Evolutionary conservation across 2,888 invertebrate species (phyloP).

Genomic region (Orthosia gracilis): DNA sequence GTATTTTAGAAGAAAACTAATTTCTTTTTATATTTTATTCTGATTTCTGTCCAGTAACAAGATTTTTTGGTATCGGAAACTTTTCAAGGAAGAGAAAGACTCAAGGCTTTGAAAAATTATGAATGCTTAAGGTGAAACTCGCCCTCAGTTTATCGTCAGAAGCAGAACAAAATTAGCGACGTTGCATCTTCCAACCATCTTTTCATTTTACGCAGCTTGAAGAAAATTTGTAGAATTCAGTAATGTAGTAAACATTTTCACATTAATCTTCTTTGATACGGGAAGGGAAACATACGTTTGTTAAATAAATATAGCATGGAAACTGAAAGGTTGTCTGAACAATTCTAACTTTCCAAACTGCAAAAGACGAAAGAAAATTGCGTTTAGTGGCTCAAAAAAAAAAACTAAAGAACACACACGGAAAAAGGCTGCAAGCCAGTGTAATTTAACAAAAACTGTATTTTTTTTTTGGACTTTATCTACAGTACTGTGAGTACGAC

Average conservation of each 20-base stretch:
- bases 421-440: no score
- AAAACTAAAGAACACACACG: no score
- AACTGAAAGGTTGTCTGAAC: neutral
- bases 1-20: no score
- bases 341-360: neutral
- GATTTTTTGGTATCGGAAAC: slow-evolving; percentile 28
- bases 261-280: neutral
- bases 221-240: slow-evolving; percentile 9
- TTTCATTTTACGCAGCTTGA: neutral
- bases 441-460: no score
- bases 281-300: neutral
- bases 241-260: slow-evolving; percentile 2
- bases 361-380: no score
- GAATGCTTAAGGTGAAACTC: slow-evolving; percentile 36
- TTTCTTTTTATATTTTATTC: neutral
- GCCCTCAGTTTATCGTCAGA: slow-evolving; percentile 21
- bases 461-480: no score
- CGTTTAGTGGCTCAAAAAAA: no score
- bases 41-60: neutral
- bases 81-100: neutral
- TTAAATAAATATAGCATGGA: neutral
- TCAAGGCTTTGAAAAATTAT: slow-evolving; percentile 8
- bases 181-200: slow-evolving; percentile 11
- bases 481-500: no score
- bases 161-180: slow-evolving; percentile 19